These are phyloP conservation scores for Bombyx mandarina DNA, from an alignment of 1,140 invertebrate species.

Conservation along the genomic window DNA sequence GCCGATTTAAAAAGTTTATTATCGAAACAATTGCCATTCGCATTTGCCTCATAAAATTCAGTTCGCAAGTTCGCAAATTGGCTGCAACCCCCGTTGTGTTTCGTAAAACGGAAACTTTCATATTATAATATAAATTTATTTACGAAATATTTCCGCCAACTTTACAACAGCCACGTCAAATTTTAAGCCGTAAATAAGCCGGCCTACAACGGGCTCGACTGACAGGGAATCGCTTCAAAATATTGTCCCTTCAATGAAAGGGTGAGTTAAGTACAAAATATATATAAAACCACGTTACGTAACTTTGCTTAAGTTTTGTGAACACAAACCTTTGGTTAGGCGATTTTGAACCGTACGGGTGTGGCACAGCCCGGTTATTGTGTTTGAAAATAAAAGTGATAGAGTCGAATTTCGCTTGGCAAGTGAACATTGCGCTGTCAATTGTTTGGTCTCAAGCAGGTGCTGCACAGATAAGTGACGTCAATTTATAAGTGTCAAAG, in stretches of 20 bases:
- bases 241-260: slow-evolving; percentile 22
- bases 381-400: neutral
- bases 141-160: neutral
- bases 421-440: neutral
- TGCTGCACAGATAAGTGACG: slow-evolving; percentile 31
- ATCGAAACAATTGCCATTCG: no score
- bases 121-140: neutral
- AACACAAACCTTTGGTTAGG: neutral
- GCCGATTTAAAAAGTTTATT: no score
- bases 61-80: no score
- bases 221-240: slow-evolving; percentile 32
- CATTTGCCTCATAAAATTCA: no score
- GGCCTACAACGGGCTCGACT: slow-evolving; percentile 19
- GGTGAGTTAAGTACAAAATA: slow-evolving; percentile 13
- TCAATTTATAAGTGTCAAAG: slow-evolving; percentile 52
- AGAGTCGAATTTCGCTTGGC: neutral
- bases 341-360: neutral
- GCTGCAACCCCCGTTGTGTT: no score
- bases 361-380: no score
- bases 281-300: slow-evolving; percentile 7
- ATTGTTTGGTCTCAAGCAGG: slow-evolving; percentile 21
- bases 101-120: no score
- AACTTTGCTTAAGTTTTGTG: neutral
- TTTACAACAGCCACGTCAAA: slow-evolving; percentile 15
- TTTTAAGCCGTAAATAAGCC: slow-evolving; percentile 37